phyloP scores from a whole-genome alignment of 2,113 vertebrate species.

The Silurus glanis region DNA sequence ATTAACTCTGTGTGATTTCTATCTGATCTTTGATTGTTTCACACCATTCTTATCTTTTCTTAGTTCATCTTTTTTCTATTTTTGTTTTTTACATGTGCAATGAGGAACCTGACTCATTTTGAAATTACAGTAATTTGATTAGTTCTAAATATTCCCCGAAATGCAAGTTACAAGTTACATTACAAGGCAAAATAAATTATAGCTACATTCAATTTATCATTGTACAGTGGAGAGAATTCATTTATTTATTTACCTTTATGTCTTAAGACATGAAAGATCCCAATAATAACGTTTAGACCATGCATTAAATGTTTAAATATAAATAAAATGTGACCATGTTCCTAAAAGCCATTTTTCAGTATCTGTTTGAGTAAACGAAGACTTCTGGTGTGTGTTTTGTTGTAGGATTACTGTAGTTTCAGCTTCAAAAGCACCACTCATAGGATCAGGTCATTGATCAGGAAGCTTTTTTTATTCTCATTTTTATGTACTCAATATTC shows the following conservation, averaged over 20 bases:
- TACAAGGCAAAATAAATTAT: no score
- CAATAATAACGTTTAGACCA: neutral
- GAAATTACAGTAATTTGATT: neutral
- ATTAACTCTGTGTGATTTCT: neutral
- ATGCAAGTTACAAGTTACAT: no score
- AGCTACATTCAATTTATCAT: no score
- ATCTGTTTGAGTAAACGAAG: neutral
- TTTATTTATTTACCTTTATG: no score
- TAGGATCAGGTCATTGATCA: neutral
- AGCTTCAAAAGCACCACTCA: neutral
- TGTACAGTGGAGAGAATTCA: no score
- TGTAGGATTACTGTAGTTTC: neutral
- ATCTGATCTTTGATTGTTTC: neutral
- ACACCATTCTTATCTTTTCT: neutral
- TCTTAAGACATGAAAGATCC: no score
- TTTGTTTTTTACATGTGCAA: neutral
- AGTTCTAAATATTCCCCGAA: neutral
- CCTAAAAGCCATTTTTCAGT: neutral
- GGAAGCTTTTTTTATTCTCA: no score
- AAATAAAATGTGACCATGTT: neutral
- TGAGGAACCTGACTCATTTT: neutral
- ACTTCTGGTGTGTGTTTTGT: neutral
- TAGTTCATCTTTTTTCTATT: neutral
- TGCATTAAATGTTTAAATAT: neutral
- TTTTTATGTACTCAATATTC: no score